phyloP scores from a whole-genome alignment of 2,888 invertebrate genomes.

The Cosmia pyralina region DNA sequence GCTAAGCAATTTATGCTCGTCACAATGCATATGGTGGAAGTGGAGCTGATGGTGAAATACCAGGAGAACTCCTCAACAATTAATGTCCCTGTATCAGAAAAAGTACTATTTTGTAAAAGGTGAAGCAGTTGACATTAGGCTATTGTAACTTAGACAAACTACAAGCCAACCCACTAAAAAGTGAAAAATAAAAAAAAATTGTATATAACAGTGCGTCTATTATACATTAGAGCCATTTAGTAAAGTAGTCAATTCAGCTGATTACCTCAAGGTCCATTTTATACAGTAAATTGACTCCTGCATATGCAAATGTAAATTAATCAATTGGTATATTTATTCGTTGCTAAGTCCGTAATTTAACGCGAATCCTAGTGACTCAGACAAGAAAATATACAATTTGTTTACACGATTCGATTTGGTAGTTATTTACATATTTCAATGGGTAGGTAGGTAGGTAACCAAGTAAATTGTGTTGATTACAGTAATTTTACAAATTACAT shows the following conservation, averaged over 20 bases:
- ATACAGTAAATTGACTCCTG: constrained; percentile 32
- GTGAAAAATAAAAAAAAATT: no score
- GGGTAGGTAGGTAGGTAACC: no score
- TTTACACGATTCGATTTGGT: constrained; percentile 8
- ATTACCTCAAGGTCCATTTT: constrained; percentile 47
- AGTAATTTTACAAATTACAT: constrained; percentile 39
- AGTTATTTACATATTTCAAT: constrained; percentile 27
- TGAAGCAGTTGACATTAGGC: no score
- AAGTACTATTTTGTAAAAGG: no score
- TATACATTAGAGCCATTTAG: constrained; percentile 25
- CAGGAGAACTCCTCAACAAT: no score
- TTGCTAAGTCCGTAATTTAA: constrained; percentile 22
- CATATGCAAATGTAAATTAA: constrained; percentile 44
- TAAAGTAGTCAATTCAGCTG: constrained; percentile 43
- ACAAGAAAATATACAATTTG: constrained; percentile 28
- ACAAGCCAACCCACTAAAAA: no score
- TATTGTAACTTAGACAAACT: no score
- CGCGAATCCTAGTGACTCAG: neutral
- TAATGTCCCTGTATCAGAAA: no score
- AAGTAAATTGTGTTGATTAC: constrained; percentile 16
- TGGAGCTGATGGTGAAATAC: no score
- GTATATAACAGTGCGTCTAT: constrained; percentile 20
- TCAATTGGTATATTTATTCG: constrained; percentile 40
- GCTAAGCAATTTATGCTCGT: no score
- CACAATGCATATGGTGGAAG: no score